Evolutionary conservation across 2,797 vertebrate species (phyloP).

Genomic region (Ptychadena robeensis): DNA sequence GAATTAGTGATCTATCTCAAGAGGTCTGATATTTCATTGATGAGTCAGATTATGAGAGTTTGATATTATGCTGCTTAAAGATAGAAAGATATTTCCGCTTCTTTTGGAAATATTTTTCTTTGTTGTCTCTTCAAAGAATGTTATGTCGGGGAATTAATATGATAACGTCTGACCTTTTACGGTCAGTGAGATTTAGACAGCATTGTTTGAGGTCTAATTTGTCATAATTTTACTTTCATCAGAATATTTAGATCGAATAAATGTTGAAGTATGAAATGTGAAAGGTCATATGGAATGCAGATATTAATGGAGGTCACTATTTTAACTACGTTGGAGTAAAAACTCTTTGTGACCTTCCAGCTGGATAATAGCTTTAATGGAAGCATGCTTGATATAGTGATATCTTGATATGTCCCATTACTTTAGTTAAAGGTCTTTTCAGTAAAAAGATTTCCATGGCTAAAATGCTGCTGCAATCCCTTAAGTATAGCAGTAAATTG

Average conservation of each 20-base stretch:
- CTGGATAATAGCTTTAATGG: conserved; percentile 46
- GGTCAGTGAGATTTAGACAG: conserved; percentile 5
- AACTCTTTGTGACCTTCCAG: conserved; percentile 37
- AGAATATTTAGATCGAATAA: rapidly evolving
- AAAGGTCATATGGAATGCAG: conserved; percentile 50
- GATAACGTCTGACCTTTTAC: conserved; percentile 58
- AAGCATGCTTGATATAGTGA: conserved; percentile 42
- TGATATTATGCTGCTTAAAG: not conserved
- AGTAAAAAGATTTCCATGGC: not conserved
- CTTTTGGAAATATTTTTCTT: conserved; percentile 41
- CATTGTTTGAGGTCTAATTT: conserved; percentile 59
- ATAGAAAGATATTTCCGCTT: not conserved
- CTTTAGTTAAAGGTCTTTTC: conserved; percentile 38
- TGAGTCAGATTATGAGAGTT: not conserved
- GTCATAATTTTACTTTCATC: conserved; percentile 21
- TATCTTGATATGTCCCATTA: conserved; percentile 45
- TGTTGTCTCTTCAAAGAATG: conserved; percentile 21
- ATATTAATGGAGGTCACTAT: conserved; percentile 47
- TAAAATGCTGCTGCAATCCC: not conserved
- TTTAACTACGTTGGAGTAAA: conserved; percentile 47
- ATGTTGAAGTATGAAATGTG: conserved; percentile 52
- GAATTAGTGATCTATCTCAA: too few species aligned
- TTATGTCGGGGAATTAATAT: conserved; percentile 43
- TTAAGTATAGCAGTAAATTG: conserved; percentile 13
- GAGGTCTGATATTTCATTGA: too few species aligned